These are phyloP conservation scores for Phasia obesa DNA, from an alignment of 2,888 invertebrate species.

Conservation along the genomic window DNA sequence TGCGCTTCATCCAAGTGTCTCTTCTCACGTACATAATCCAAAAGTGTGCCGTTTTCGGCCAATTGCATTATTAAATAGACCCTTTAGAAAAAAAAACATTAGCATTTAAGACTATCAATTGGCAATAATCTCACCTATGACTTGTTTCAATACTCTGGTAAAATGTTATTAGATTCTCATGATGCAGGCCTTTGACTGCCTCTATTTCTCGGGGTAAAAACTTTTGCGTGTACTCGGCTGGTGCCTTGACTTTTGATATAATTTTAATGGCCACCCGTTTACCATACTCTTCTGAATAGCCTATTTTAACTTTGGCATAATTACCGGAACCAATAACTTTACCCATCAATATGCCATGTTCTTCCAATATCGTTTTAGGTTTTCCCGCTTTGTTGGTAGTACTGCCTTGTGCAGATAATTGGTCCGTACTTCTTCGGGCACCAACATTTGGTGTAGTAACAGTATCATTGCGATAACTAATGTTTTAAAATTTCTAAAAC, in stretches of 20 bases:
- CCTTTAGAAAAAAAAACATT: slow-evolving; percentile 81
- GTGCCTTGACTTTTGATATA: slow-evolving; percentile 91
- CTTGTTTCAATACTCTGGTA: slow-evolving; percentile 93
- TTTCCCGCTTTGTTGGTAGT: slow-evolving; percentile 57
- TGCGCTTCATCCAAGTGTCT: slow-evolving; percentile 87
- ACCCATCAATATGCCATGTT: slow-evolving; percentile 89
- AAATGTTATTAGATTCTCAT: slow-evolving; percentile 90
- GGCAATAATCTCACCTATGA: slow-evolving; percentile 85
- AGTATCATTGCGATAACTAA: slow-evolving; percentile 55
- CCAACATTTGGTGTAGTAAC: background rate
- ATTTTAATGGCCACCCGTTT: slow-evolving; percentile 92
- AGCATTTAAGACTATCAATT: background rate
- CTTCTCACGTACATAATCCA: slow-evolving; percentile 89
- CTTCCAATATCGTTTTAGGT: slow-evolving; percentile 87
- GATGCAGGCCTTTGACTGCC: slow-evolving; percentile 90
- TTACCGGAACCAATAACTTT: slow-evolving; percentile 91
- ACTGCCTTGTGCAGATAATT: slow-evolving; percentile 39
- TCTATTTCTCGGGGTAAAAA: slow-evolving; percentile 92
- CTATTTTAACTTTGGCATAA: slow-evolving; percentile 91
- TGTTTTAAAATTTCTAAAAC: slow-evolving; percentile 28
- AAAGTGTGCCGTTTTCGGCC: slow-evolving; percentile 90
- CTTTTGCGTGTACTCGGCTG: slow-evolving; percentile 90
- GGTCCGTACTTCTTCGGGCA: background rate
- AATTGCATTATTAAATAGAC: slow-evolving; percentile 93
- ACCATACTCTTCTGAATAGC: slow-evolving; percentile 88